Evolutionary conservation across 92 coral and sea anemone genomes (phyloP).

Genomic region (Anthopleura xanthogrammica): DNA sequence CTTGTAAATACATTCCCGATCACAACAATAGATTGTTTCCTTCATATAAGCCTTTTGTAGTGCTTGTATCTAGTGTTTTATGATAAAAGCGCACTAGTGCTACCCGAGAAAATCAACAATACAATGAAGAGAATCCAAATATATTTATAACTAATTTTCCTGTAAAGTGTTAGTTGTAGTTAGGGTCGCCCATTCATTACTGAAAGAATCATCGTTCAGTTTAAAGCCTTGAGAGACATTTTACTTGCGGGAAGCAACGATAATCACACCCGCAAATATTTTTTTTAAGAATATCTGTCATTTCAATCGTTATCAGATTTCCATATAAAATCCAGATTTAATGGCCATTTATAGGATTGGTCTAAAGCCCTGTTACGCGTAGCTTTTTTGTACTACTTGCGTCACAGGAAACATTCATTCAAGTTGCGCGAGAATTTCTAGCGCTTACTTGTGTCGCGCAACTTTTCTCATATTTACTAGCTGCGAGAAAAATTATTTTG

Average conservation of each 20-base stretch:
- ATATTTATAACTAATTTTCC: background rate
- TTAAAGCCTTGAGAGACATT: background rate
- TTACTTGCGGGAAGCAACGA: background rate
- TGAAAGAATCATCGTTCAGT: background rate
- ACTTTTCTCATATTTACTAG: no score
- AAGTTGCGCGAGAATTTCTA: no score
- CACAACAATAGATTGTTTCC: background rate
- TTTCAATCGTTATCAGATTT: slow-evolving; percentile 2
- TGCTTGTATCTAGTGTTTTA: slow-evolving; percentile 2
- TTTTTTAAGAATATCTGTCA: background rate
- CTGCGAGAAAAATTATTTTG: no score
- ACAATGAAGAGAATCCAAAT: background rate
- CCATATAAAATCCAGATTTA: background rate
- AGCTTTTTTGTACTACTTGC: background rate
- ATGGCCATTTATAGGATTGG: background rate
- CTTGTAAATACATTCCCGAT: slow-evolving; percentile 2
- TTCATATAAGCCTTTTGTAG: background rate
- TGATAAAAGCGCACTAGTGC: background rate
- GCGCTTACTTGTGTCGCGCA: no score
- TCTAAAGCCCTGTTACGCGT: background rate
- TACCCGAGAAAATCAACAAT: background rate
- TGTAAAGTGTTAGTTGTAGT: slow-evolving; percentile 5
- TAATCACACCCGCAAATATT: background rate
- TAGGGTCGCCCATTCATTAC: slow-evolving; percentile 11
- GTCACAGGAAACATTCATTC: background rate